Evolutionary conservation across 2,888 invertebrate genomes (phyloP).

Genomic region (Oscheius sp.): DNA sequence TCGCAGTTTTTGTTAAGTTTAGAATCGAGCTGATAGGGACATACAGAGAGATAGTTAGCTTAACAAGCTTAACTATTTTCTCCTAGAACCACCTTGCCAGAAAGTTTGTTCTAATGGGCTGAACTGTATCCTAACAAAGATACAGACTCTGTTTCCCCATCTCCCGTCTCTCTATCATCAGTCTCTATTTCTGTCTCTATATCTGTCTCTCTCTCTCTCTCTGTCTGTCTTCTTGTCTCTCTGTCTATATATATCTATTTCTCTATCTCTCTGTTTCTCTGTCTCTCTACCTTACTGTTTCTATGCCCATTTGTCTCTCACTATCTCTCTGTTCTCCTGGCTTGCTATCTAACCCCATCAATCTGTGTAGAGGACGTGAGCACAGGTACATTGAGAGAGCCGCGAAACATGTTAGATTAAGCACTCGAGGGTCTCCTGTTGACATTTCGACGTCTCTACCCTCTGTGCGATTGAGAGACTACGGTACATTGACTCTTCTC

Average conservation of each 20-base stretch:
- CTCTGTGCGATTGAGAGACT: neutral
- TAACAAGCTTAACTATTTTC: too few species aligned
- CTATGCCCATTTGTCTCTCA: too few species aligned
- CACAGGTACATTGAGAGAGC: conserved; percentile 18
- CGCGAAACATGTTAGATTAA: conserved; percentile 39
- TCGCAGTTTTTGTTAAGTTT: too few species aligned
- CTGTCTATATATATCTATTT: neutral
- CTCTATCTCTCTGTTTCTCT: neutral
- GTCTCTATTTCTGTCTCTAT: neutral
- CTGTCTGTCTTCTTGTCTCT: too few species aligned
- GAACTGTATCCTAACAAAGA: too few species aligned
- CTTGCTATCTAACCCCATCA: too few species aligned
- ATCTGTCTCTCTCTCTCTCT: neutral
- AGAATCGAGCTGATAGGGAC: too few species aligned
- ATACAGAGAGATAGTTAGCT: too few species aligned
- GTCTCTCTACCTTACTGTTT: neutral
- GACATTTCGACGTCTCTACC: conserved; percentile 31
- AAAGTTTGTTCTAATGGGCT: too few species aligned
- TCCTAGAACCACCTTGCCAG: too few species aligned
- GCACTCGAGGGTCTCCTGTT: conserved; percentile 30
- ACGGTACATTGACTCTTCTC: conserved; percentile 11
- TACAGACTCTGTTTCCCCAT: neutral
- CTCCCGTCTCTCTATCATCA: neutral
- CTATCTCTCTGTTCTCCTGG: neutral
- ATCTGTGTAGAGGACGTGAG: neutral